Evolutionary conservation across 2,888 invertebrate species (phyloP), one percentile per base, ranked within the genome.

Genomic region (Drosophila emarginata): DNA sequence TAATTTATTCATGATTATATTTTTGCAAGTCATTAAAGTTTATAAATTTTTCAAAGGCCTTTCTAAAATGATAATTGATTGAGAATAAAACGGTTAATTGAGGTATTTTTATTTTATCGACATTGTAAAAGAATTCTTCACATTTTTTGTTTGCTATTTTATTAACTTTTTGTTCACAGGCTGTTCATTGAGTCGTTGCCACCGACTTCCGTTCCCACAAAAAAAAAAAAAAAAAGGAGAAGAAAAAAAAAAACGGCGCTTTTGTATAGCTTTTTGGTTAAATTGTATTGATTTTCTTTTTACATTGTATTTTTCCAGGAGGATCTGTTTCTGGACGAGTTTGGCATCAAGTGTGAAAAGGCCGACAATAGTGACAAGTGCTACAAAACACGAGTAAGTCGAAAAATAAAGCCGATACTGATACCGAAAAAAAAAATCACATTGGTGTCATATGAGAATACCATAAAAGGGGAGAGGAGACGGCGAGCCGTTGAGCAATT

Each of bases 301-400:
- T 12, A 9, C 28, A 1, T 21, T 14, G 26, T 32, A 51, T 18
- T 68, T 74, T 89, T 82, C 63, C 80, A 90, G 90, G 89, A 89
- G 79, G 79, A 81, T 63, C 61, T 77, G 12, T 90, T 89, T 79
- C 77, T 85, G 57, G 89, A 90, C 65, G 90, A 90, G 56, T 89
- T 89, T 54, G 90, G 90, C 32, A 79, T 89, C 7, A 76, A 80
- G 57, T 90, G 90, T 67, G 77, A 74, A 7, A 76, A 77, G 69
- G 85, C 79, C 53, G 87, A 87, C 72, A 82, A 70, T 60, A 79
- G 88, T 56, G 86, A 84, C 37, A 87, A 87, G 74, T 90, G 90
- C 71, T 90, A 87, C 56, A 79, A 78, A 65, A 72, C 82, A 50
- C 80, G 90, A 61, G 90, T 90, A 81, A 89, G 90, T 89, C 45